Evolutionary conservation across 1,140 invertebrate species (phyloP).

Genomic region (Papilio polytes): DNA sequence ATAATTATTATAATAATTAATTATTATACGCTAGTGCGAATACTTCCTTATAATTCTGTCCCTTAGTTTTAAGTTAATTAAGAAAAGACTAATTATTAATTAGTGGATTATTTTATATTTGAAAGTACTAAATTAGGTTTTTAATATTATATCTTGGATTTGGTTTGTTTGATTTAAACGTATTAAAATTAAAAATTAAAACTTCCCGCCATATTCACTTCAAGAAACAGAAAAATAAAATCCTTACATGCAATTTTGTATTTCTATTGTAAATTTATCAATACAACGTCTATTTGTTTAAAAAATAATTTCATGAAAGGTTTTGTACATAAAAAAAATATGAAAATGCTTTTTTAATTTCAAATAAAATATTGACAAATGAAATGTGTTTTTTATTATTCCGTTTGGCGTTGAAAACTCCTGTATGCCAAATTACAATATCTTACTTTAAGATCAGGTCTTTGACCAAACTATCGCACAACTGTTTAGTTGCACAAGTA

Average conservation of each 20-base stretch:
- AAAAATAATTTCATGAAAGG: not conserved
- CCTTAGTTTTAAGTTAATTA: constrained; percentile 51
- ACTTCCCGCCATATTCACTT: not conserved
- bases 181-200: not conserved
- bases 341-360: constrained; percentile 33
- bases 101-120: constrained; percentile 30
- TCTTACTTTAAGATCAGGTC: not conserved
- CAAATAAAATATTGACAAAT: constrained; percentile 9
- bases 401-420: not conserved
- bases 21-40: constrained; percentile 49
- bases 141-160: constrained; percentile 5
- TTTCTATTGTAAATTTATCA: not conserved
- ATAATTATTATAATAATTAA: constrained; percentile 28
- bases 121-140: constrained; percentile 29
- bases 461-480: too few relatives aligned
- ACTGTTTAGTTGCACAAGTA: too few relatives aligned
- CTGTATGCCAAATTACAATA: not conserved
- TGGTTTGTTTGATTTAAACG: not conserved
- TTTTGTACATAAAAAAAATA: not conserved
- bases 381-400: constrained; percentile 4
- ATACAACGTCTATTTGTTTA: not conserved
- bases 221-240: too few relatives aligned
- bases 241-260: not conserved
- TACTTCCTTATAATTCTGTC: constrained; percentile 71
- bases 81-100: constrained; percentile 34